Evolutionary conservation across 2,888 invertebrate genomes (phyloP).

Genomic region (Balanococcus diminutus): DNA sequence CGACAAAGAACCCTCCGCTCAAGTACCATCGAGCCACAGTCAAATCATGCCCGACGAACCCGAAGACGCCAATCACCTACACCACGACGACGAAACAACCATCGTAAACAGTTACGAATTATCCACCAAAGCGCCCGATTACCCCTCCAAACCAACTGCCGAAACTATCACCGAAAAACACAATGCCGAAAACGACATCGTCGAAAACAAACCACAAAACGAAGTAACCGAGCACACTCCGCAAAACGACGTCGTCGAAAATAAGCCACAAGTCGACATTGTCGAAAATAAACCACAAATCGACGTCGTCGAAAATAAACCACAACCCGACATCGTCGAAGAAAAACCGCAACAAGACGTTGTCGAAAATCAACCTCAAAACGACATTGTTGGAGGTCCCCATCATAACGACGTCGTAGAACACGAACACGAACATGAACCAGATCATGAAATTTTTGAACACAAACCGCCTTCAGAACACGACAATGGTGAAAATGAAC

Average conservation of each 20-base stretch:
- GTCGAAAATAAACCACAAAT: neutral
- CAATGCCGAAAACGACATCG: neutral
- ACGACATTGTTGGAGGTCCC: neutral
- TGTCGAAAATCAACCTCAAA: neutral
- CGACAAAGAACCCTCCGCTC: neutral
- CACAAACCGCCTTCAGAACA: neutral
- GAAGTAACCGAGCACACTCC: neutral
- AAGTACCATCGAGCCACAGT: constrained; percentile 26
- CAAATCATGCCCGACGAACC: constrained; percentile 9
- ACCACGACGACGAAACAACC: neutral
- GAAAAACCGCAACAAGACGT: neutral
- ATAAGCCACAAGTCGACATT: neutral
- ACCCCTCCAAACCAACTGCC: neutral
- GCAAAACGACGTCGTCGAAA: neutral
- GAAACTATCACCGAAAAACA: neutral
- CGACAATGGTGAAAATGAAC: constrained; percentile 43
- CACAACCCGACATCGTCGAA: neutral
- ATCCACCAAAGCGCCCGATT: neutral
- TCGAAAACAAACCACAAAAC: neutral
- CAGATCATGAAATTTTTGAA: neutral
- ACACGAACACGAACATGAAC: too few relatives aligned
- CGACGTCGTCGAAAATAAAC: neutral
- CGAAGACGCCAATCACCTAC: neutral
- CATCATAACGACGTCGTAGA: neutral
- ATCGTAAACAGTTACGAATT: neutral